A percentile compares a stretch with the other conserved stretches of the same genome.
These are phyloP conservation scores for Suricata suricatta DNA, from an alignment of 2,113 vertebrate species.

Conservation along the genomic window DNA sequence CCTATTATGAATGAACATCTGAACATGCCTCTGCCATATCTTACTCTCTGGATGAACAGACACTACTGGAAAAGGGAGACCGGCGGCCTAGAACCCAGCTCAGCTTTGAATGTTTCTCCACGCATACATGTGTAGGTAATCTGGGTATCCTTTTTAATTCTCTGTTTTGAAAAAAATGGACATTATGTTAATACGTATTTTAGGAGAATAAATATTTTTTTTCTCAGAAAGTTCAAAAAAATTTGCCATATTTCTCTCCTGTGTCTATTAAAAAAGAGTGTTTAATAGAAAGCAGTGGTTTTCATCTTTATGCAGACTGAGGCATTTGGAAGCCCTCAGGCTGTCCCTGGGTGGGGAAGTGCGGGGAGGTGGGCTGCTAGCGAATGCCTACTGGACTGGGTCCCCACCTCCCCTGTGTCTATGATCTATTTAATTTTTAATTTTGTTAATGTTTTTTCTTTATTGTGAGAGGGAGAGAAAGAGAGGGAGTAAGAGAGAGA, in stretches of 20 bases:
- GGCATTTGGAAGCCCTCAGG: neutral
- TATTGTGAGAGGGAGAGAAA: too few relatives aligned
- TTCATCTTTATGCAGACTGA: neutral
- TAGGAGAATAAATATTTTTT: neutral
- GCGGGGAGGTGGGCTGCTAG: neutral
- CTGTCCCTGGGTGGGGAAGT: neutral
- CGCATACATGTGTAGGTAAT: neutral
- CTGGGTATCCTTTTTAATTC: neutral
- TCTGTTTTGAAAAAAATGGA: neutral
- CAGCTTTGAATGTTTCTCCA: neutral
- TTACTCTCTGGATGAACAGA: neutral
- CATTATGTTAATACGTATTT: constrained; percentile 16
- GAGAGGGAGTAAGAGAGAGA: too few relatives aligned
- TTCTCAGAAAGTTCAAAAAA: neutral
- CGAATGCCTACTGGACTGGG: neutral
- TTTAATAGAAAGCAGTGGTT: neutral
- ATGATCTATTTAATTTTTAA: too few relatives aligned
- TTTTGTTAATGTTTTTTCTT: too few relatives aligned
- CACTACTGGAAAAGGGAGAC: neutral
- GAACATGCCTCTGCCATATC: accelerated
- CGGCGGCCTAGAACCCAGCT: neutral
- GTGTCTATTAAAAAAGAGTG: neutral
- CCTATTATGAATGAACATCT: neutral
- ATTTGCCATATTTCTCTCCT: neutral
- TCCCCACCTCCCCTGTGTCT: neutral